A percentile compares a stretch with the other conserved stretches of the same genome.
Evolutionary conservation across 2,888 invertebrate species (phyloP).

Genomic region (Agrochola macilenta): DNA sequence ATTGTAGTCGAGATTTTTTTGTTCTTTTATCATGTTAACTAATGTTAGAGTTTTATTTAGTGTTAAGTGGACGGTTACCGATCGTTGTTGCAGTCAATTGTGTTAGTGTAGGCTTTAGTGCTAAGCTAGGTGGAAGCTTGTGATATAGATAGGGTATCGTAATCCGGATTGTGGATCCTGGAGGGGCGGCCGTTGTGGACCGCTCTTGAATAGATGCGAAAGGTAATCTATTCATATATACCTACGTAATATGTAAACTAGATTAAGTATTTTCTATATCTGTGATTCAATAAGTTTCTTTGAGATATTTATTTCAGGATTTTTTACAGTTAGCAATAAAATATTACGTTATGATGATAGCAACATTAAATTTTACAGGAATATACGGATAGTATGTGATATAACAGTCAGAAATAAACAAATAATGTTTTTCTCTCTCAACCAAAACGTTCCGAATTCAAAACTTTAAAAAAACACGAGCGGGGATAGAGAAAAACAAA

Average conservation of each 20-base stretch:
- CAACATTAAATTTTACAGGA: slow-evolving; percentile 15
- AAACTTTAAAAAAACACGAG: background rate
- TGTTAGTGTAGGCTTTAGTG: slow-evolving; percentile 88
- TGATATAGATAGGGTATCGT: slow-evolving; percentile 86
- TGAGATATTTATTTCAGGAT: slow-evolving; percentile 21
- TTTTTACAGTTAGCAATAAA: slow-evolving; percentile 14
- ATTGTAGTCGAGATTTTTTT: slow-evolving; percentile 85
- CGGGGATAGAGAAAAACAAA: slow-evolving; percentile 7
- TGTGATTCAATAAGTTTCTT: slow-evolving; percentile 24
- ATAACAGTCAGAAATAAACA: slow-evolving; percentile 1
- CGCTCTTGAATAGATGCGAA: slow-evolving; percentile 65
- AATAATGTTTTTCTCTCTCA: background rate
- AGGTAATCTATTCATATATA: slow-evolving; percentile 58
- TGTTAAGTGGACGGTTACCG: slow-evolving; percentile 85
- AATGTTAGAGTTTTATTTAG: slow-evolving; percentile 89
- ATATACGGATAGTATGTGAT: background rate
- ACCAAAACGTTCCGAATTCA: background rate
- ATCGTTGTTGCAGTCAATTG: slow-evolving; percentile 87
- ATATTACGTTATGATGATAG: slow-evolving; percentile 15
- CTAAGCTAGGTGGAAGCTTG: slow-evolving; percentile 90
- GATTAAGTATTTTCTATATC: background rate
- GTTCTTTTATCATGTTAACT: slow-evolving; percentile 86
- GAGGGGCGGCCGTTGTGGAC: slow-evolving; percentile 73
- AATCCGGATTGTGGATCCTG: slow-evolving; percentile 77
- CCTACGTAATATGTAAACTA: slow-evolving; percentile 1